These are phyloP conservation scores for Cyclophora punctaria DNA, from an alignment of 2,888 invertebrate genomes.

Conservation along the genomic window DNA sequence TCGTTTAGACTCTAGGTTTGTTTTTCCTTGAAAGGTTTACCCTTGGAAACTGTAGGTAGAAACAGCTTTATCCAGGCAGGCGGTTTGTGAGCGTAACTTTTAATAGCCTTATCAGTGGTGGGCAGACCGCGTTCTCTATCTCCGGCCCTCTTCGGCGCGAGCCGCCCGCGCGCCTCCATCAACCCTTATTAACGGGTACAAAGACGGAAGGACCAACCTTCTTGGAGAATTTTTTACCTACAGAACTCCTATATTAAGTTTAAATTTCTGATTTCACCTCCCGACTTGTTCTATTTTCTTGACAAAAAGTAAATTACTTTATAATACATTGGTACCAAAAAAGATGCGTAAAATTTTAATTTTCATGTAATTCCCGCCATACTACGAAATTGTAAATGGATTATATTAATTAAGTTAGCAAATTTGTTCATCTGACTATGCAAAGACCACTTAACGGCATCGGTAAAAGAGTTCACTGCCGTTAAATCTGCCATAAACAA, in stretches of 20 bases:
- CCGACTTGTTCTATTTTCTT: constrained; percentile 10
- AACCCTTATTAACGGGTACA: constrained; percentile 50
- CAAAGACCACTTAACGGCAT: constrained; percentile 59
- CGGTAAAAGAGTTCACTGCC: constrained; percentile 67
- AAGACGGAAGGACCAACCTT: constrained; percentile 33
- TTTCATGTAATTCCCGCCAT: too few species aligned
- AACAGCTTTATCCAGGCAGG: constrained; percentile 52
- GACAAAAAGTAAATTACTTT: too few species aligned
- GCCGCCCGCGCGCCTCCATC: constrained; percentile 35
- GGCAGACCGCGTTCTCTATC: constrained; percentile 52
- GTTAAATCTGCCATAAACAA: constrained; percentile 72
- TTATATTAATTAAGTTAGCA: constrained; percentile 14
- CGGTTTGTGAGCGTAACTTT: constrained; percentile 64
- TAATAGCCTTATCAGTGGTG: constrained; percentile 70
- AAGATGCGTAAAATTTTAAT: too few species aligned
- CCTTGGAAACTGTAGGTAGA: constrained; percentile 44
- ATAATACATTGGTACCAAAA: too few species aligned
- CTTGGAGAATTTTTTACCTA: constrained; percentile 20
- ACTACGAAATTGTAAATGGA: too few species aligned
- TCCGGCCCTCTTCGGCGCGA: constrained; percentile 35
- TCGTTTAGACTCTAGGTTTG: constrained; percentile 26
- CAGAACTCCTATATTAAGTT: constrained; percentile 15
- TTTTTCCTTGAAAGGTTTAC: constrained; percentile 36
- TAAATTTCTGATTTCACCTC: constrained; percentile 10
- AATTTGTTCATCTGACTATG: constrained; percentile 43